Evolutionary conservation across 2,888 invertebrate species (phyloP), one percentile per base, ranked within the genome.

Genomic region (Brachypalpus laphriformis): DNA sequence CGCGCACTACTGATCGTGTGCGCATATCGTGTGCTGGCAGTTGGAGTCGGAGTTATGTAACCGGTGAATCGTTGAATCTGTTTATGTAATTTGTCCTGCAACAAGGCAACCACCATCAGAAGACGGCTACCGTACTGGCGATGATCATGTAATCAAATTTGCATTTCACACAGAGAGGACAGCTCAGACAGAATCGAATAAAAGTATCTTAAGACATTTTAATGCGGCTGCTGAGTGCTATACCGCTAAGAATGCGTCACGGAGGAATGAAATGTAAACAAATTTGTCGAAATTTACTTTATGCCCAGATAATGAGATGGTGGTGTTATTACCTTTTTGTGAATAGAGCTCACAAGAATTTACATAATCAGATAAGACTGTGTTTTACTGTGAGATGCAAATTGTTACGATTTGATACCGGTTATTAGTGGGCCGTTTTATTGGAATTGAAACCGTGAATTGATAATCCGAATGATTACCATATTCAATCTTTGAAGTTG

Each of bases 61-160:
- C 61, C 31, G 22, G 20, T 54, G 54, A 59, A 59, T 59, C 37
- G 66, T 77, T 59, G 68, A 68, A 70, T 77, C 56, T 31, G 63
- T 77, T 77, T 77, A 70, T 54, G 77, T 70, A 77, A 77, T 63
- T 77, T 77, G 77, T 77, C 77, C 77, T 77, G 77, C 16, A 68
- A 57, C 20, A 57, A 74, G 74, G 74, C 63, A 74, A 54, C 28
- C 54, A 20, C 34, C 45, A 37, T 47, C 49, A 47, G 47, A 57
- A 57, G 28, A 37, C 20, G 45, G 74, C 59, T 68, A 49, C 59
- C 49, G 70, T 70, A 42, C 31, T 18, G 16, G 18, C 34, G 34
- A 51, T 68, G 76, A 70, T 70, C 49, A 25, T 70, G 61, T 77
- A 77, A 77, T 77, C 77, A 77, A 77, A 77, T 77, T 77, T 70